These are phyloP conservation scores for Lithophane ornitopus DNA, from an alignment of 2,888 invertebrate genomes.

Conservation along the genomic window DNA sequence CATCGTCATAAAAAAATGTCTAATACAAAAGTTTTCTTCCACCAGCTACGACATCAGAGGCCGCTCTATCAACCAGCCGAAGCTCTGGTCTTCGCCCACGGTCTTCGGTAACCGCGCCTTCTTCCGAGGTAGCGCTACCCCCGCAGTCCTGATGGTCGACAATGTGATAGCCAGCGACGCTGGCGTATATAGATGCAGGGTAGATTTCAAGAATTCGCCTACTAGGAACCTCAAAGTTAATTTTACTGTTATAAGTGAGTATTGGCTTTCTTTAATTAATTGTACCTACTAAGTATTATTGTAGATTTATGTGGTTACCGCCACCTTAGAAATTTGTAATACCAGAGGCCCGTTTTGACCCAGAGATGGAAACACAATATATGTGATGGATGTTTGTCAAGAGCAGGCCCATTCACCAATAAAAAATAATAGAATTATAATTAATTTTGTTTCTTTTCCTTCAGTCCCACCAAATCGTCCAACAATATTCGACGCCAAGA, in stretches of 20 bases:
- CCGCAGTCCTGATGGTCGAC: conserved; percentile 94
- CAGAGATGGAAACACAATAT: no score
- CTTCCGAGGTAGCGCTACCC: conserved; percentile 94
- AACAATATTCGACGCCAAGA: conserved; percentile 95
- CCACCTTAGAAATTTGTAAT: background rate
- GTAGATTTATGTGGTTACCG: background rate
- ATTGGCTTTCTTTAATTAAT: conserved; percentile 3
- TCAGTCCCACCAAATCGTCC: conserved; percentile 96
- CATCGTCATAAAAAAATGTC: background rate
- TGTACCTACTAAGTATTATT: background rate
- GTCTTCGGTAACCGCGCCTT: conserved; percentile 94
- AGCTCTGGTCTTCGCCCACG: conserved; percentile 95
- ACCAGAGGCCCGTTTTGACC: no score
- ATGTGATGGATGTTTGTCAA: background rate
- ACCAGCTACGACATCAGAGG: conserved; percentile 95
- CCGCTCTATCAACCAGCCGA: conserved; percentile 93
- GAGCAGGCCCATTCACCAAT: no score
- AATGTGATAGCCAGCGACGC: conserved; percentile 94
- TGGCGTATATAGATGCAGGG: conserved; percentile 96
- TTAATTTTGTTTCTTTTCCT: conserved; percentile 79
- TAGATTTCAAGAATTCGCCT: conserved; percentile 97
- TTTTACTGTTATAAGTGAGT: conserved; percentile 97
- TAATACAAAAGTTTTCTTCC: background rate
- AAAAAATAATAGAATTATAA: no score
- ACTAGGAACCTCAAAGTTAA: conserved; percentile 97